These are phyloP conservation scores for Matsumyia berberina DNA, from an alignment of 2,888 invertebrate species.

Conservation along the genomic window DNA sequence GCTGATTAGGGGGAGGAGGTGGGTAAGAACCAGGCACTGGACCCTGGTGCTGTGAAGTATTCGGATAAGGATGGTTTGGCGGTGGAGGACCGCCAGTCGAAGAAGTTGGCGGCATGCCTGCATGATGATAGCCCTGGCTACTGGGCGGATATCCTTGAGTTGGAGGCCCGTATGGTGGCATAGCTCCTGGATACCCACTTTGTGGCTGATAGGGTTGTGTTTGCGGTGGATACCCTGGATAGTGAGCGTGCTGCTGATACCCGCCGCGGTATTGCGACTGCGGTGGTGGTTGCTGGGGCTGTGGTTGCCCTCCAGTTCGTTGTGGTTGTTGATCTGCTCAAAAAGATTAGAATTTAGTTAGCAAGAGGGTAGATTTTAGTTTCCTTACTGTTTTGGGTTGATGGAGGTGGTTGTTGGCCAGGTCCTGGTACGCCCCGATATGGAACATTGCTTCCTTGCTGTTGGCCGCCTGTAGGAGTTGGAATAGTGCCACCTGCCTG, in stretches of 20 bases:
- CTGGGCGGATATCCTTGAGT: slow-evolving; percentile 86
- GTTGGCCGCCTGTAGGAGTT: slow-evolving; percentile 74
- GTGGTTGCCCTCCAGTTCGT: slow-evolving; percentile 84
- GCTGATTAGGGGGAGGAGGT: slow-evolving; percentile 83
- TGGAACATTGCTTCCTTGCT: slow-evolving; percentile 77
- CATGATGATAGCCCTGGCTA: slow-evolving; percentile 86
- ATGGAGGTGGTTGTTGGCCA: slow-evolving; percentile 78
- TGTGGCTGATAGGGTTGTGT: slow-evolving; percentile 86
- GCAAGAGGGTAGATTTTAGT: background rate
- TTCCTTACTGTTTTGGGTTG: slow-evolving; percentile 78
- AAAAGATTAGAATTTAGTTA: slow-evolving; percentile 17
- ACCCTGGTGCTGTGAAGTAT: slow-evolving; percentile 84
- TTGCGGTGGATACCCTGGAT: slow-evolving; percentile 85
- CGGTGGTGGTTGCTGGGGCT: slow-evolving; percentile 86
- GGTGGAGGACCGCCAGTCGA: slow-evolving; percentile 83
- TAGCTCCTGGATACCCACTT: slow-evolving; percentile 85
- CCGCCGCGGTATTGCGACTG: slow-evolving; percentile 86
- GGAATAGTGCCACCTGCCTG: slow-evolving; percentile 72
- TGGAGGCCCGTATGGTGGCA: slow-evolving; percentile 83
- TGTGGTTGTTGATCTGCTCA: slow-evolving; percentile 85
- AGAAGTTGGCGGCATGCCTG: slow-evolving; percentile 83
- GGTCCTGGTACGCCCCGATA: slow-evolving; percentile 80
- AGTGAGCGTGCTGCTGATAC: slow-evolving; percentile 86
- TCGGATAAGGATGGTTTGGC: slow-evolving; percentile 84
- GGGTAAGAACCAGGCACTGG: slow-evolving; percentile 85